Conservation (phyloP, 30 jellyfish, hydroid and myxozoan species). For the Aurelia aurita complex sp. Pacific region DNA sequence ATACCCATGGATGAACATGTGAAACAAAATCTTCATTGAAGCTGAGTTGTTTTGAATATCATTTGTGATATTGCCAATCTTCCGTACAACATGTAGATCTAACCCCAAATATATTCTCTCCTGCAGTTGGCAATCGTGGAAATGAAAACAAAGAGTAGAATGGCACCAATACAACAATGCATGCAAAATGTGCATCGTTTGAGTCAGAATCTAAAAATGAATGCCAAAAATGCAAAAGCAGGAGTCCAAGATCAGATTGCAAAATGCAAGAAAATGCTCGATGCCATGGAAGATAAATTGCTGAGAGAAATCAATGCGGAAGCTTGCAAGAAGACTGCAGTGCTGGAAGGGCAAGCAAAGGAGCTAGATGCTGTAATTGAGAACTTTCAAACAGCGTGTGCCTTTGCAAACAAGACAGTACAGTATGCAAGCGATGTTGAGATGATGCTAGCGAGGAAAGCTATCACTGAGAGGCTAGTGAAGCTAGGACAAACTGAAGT, state of each 20-base stretch:
- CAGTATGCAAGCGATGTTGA: conserved; percentile 38
- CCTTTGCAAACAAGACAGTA: conserved; percentile 11
- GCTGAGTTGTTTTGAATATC: too few relatives aligned
- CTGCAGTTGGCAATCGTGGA: conserved; percentile 49
- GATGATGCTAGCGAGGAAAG: conserved; percentile 21
- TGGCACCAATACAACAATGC: conserved; percentile 24
- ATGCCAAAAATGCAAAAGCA: conserved; percentile 28
- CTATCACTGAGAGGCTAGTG: conserved; percentile 4
- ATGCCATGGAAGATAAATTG: conserved; percentile 20
- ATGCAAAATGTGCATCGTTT: background rate
- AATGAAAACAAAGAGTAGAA: conserved; percentile 15
- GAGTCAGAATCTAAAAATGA: background rate
- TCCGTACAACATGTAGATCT: background rate
- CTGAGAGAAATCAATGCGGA: conserved; percentile 17
- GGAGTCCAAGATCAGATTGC: conserved; percentile 5
- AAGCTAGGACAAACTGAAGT: background rate
- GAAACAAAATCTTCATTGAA: too few relatives aligned
- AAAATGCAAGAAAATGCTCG: conserved; percentile 17
- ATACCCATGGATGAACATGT: too few relatives aligned
- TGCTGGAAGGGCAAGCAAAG: conserved; percentile 16
- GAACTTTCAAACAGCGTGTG: conserved; percentile 19
- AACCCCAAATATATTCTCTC: background rate
- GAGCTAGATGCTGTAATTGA: background rate
- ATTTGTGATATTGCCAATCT: too few relatives aligned
- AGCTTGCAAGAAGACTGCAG: conserved; percentile 10